phyloP scores from a whole-genome alignment of 2,113 vertebrate genomes.

The Scytalopus superciliaris region DNA sequence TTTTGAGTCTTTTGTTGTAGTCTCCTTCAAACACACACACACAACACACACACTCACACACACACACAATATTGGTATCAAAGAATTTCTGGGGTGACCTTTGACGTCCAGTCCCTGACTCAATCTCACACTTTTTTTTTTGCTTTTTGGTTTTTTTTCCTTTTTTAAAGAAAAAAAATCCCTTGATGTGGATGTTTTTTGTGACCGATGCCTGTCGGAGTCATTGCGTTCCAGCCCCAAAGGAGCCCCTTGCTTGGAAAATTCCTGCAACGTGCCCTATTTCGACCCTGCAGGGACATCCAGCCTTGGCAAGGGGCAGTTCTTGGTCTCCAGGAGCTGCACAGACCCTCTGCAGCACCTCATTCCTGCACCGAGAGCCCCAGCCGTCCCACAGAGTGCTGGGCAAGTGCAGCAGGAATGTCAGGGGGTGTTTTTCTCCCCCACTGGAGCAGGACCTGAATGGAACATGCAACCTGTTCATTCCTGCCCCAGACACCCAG shows the following conservation, averaged over 20 bases:
- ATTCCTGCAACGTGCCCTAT: not conserved
- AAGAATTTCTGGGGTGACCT: not conserved
- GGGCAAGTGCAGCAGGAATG: not conserved
- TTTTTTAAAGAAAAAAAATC: conserved; percentile 15
- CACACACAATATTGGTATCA: not conserved
- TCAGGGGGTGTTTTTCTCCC: not conserved
- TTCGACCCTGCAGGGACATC: not conserved
- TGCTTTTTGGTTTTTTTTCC: accelerated
- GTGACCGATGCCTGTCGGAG: not conserved
- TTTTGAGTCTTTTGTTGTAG: not conserved
- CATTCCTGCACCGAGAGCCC: not conserved
- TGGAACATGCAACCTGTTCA: not conserved
- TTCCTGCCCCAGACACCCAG: not conserved
- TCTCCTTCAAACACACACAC: not conserved
- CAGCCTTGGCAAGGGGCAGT: not conserved
- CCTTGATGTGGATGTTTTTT: not conserved
- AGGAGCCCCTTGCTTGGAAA: not conserved
- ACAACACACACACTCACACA: not conserved
- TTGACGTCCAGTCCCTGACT: not conserved
- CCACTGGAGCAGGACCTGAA: not conserved
- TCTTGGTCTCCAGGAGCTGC: not conserved
- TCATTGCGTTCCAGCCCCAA: not conserved
- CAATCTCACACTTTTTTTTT: not conserved
- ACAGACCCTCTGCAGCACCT: not conserved
- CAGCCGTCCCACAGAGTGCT: accelerated